phyloP scores from a whole-genome alignment of 2,113 vertebrate species.

The Psettodes erumei region DNA sequence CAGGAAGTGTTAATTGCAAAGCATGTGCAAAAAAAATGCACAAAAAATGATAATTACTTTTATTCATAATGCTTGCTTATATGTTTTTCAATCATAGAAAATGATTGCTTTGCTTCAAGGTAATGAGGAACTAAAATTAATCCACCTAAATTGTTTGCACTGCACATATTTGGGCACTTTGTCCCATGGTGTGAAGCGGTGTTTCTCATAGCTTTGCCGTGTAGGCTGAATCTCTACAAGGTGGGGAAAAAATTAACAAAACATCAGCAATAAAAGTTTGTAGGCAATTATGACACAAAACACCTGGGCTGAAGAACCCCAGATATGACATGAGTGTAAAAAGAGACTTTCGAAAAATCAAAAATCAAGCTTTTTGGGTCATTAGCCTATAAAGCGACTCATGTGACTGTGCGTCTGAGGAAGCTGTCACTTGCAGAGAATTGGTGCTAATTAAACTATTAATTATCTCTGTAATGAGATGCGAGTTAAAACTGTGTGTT shows the following conservation, averaged over 20 bases:
- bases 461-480: conserved; percentile 80
- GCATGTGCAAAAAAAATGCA: conserved; percentile 45
- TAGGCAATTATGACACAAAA: conserved; percentile 33
- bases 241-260: conserved; percentile 20
- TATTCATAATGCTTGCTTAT: conserved; percentile 63
- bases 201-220: conserved; percentile 43
- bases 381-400: conserved; percentile 25
- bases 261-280: conserved; percentile 62
- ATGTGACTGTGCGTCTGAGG: conserved; percentile 15
- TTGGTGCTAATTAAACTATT: conserved; percentile 79
- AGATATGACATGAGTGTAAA: not conserved
- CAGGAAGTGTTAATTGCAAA: conserved; percentile 72
- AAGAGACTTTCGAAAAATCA: not conserved
- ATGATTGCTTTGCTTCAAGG: conserved; percentile 77
- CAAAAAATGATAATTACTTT: conserved; percentile 73
- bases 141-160: conserved; percentile 74
- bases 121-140: conserved; percentile 75
- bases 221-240: conserved; percentile 52
- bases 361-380: conserved; percentile 8
- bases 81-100: conserved; percentile 54
- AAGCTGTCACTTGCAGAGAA: conserved; percentile 66
- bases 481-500: conserved; percentile 69
- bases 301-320: conserved; percentile 33
- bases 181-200: conserved; percentile 32
- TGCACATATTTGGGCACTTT: conserved; percentile 61